Evolutionary conservation across 1,140 invertebrate genomes (phyloP), one percentile per base, ranked within the genome.

Genomic region (Pseudoatta argentina): DNA sequence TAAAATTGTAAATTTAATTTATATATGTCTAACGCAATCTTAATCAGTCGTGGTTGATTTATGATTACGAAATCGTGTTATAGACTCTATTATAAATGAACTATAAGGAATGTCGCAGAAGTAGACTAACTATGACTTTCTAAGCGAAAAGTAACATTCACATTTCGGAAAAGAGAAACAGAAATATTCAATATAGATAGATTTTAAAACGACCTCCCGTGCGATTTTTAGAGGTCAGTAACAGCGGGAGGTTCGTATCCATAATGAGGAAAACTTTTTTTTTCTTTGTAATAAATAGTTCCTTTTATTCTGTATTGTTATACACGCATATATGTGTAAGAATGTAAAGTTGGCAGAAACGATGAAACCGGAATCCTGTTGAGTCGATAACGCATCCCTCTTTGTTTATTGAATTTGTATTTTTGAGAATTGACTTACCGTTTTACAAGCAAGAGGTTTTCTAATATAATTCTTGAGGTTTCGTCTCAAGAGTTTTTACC

Each of bases 361-460:
- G 86, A n/a, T 44, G 39, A 44, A 69, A 73, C 85, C 78, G 88
- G 87, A 83, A 91, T 71, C 92, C 93, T 79, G 90, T 83, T 21
- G 92, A 79, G 94, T 87, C 92, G 92, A 94, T 94, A 94, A 94
- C 92, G 91, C 85, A 89, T 87, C 82, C 61, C 61, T 55, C 89
- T 93, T 94, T 94, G 92, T 94, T 92, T 89, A 91, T 87, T 86
- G 92, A 93, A 93, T 94, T 93, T 94, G 92, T 94, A 93, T 93
- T 92, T 93, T 91, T 77, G 89, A 92, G 91, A 39, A 90, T 86
- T 79, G 88, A 76, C 82, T 88, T 75, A 85, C 73, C 89, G 91
- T 92, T 94, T 93, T 89, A 86, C 91, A 92, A 92, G 88, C 86
- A 87, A 86, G 90, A 92, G 92, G 92, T 92, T 91, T 93, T 91